Conservation (phyloP, 1,140 invertebrate species). For the Camponotus floridanus region DNA sequence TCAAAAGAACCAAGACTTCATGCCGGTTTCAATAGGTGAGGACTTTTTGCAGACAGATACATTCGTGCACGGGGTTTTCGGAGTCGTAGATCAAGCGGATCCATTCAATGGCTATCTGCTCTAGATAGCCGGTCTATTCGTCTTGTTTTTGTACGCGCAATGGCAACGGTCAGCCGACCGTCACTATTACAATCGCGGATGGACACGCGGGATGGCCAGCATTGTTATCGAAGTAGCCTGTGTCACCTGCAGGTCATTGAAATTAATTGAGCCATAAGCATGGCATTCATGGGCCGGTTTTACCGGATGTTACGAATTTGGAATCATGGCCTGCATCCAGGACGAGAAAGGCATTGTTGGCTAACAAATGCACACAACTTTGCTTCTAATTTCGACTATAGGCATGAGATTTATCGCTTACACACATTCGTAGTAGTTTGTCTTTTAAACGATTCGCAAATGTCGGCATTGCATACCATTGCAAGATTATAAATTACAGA, state of each 20-base stretch:
- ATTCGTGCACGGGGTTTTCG: slow-evolving; percentile 65
- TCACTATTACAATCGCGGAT: slow-evolving; percentile 73
- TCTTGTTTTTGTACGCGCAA: slow-evolving; percentile 78
- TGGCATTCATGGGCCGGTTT: slow-evolving; percentile 22
- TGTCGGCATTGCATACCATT: slow-evolving; percentile 31
- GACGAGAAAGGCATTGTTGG: slow-evolving; percentile 43
- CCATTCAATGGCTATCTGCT: slow-evolving; percentile 78
- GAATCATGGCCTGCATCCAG: slow-evolving; percentile 24
- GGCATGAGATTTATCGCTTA: slow-evolving; percentile 52
- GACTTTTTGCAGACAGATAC: slow-evolving; percentile 66
- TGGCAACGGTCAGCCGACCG: slow-evolving; percentile 51
- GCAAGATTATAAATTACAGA: slow-evolving; percentile 53
- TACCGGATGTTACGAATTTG: slow-evolving; percentile 54
- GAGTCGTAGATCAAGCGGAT: slow-evolving; percentile 70
- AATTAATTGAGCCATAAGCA: slow-evolving; percentile 75
- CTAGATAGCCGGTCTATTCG: slow-evolving; percentile 79
- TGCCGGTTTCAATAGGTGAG: slow-evolving; percentile 57
- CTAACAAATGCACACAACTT: slow-evolving; percentile 34
- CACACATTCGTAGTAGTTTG: slow-evolving; percentile 50
- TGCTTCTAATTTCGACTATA: slow-evolving; percentile 52
- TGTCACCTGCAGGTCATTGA: slow-evolving; percentile 75
- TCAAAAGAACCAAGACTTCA: slow-evolving; percentile 55
- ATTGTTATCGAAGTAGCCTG: slow-evolving; percentile 75
- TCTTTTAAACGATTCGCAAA: slow-evolving; percentile 58
- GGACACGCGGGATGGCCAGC: slow-evolving; percentile 50